Conservation (phyloP, 2,888 invertebrate species). For the Mesorhabditis spiculigera region DNA sequence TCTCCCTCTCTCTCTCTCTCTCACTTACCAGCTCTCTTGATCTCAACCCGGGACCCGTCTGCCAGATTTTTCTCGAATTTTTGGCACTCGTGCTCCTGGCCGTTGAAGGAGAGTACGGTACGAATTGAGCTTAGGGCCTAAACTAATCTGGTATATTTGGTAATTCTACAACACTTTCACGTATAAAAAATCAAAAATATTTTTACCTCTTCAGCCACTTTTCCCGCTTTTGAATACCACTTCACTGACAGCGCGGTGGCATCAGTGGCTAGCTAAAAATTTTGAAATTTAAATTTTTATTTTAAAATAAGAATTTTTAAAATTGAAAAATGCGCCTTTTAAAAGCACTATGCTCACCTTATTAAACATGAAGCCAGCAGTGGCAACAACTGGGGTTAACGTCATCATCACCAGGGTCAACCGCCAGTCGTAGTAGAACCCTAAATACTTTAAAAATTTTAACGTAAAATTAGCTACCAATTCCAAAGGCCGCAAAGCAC, state of each 20-base stretch:
- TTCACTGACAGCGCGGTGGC: neutral
- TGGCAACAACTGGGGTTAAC: slow-evolving; percentile 50
- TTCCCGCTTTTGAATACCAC: slow-evolving; percentile 48
- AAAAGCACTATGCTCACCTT: neutral
- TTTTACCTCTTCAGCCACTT: slow-evolving; percentile 58
- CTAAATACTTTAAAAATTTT: slow-evolving; percentile 10
- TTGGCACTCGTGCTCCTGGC: slow-evolving; percentile 50
- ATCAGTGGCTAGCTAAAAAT: neutral
- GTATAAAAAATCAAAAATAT: too few relatives aligned
- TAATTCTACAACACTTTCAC: neutral
- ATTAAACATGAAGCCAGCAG: slow-evolving; percentile 23
- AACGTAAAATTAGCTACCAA: neutral
- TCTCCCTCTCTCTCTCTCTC: neutral
- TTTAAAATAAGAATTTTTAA: too few relatives aligned
- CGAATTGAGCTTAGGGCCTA: slow-evolving; percentile 50
- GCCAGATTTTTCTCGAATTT: slow-evolving; percentile 17
- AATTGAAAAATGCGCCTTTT: too few relatives aligned
- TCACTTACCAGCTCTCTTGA: neutral
- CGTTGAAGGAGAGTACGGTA: slow-evolving; percentile 57
- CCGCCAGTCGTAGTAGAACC: slow-evolving; percentile 47
- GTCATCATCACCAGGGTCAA: slow-evolving; percentile 57
- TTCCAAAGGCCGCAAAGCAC: slow-evolving; percentile 32
- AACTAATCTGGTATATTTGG: neutral
- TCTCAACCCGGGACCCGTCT: neutral
- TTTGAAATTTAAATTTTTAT: too few relatives aligned